phyloP scores from a whole-genome alignment of 2,113 vertebrate species.

The Neodon shergylaensis region DNA sequence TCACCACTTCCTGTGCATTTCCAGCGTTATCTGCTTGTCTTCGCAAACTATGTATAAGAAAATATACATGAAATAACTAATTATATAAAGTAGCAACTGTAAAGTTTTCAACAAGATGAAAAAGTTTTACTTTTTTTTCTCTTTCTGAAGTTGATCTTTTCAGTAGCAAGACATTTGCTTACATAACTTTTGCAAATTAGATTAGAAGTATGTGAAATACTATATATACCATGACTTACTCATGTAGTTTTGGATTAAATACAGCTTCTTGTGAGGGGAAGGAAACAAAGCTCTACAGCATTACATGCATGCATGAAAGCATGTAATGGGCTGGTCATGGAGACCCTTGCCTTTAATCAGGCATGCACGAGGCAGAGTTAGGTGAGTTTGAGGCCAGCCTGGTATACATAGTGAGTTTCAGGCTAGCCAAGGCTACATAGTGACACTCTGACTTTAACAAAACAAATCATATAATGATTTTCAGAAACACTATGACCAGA shows the following conservation, averaged over 20 bases:
- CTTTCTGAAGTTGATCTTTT: constrained; percentile 49
- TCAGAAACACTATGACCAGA: constrained; percentile 23
- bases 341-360: not conserved
- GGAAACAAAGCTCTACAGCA: not conserved
- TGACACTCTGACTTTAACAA: not conserved
- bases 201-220: constrained; percentile 20
- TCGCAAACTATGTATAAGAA: not conserved
- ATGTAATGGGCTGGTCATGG: not conserved
- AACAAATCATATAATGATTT: not conserved
- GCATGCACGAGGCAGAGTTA: not conserved
- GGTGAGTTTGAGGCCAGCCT: not conserved
- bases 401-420: not conserved
- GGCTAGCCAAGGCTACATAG: not conserved
- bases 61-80: constrained; percentile 33
- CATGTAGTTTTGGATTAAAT: constrained; percentile 38
- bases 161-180: constrained; percentile 39
- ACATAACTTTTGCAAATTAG: constrained; percentile 23
- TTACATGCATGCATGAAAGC: not conserved
- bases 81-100: not conserved
- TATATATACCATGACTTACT: constrained; percentile 47
- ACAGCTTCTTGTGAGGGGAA: not conserved
- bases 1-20: not conserved
- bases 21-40: not conserved
- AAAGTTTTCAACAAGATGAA: constrained; percentile 32
- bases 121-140: not conserved